Evolutionary conservation across 2,888 invertebrate species (phyloP), one percentile per base, ranked within the genome.

Genomic region (Platycheirus albimanus): DNA sequence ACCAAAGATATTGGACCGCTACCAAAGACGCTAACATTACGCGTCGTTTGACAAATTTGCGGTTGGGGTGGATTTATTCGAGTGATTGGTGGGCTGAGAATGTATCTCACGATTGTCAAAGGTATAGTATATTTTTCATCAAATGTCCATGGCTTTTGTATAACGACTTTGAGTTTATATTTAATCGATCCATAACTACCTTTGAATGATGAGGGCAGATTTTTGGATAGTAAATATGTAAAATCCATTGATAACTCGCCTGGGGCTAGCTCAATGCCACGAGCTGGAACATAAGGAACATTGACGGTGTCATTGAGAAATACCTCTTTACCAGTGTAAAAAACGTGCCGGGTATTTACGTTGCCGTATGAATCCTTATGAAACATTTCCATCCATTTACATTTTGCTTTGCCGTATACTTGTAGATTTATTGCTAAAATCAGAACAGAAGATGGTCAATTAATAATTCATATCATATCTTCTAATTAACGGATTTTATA

Each of bases 61-160:
- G 89, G 88, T 67, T 89, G 88, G 2, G 85, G 87, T 11, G 89
- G 88, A 86, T 89, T 88, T 17, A 76, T 64, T 56, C 87, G 86
- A 74, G 80, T 87, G 30, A 80, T 80, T 2, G 85, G 74, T 17
- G 88, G 88, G 71, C 90, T 75, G 5, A 89, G 86, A 85, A 88
- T 88, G 15, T 87, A 86, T 78, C 90, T 89, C 8, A 90, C 87
- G 69, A 91, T 86, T 3, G 88, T 89, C 69, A 91, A 86, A 2
- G 89, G 89, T 63, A 91, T 88, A 10, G 87, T 87, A 76, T 90
- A 90, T 24, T 89, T 89, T 66, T 90, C 90, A 58, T 90, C 90
- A 47, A 91, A 90, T 7, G 88, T 88, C 90, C 90, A 91, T 17
- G 91, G 89, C n/a, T 88, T 87, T 84, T 91, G 91, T 20, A 91